Evolutionary conservation across 2,113 vertebrate genomes (phyloP).

Genomic region (Collichthys lucidus): DNA sequence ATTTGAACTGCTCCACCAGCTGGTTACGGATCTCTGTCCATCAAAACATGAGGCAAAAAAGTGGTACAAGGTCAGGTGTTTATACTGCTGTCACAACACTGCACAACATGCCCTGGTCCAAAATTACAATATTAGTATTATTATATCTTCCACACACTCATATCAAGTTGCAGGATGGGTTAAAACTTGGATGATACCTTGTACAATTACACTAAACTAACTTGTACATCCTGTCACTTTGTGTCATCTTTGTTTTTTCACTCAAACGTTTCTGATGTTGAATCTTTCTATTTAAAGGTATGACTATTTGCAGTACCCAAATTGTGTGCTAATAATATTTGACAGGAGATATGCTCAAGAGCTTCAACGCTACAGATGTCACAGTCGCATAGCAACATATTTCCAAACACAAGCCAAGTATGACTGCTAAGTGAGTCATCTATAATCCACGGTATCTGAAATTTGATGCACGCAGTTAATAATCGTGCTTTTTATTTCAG

Average conservation of each 20-base stretch:
- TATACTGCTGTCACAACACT: slow-evolving; percentile 4
- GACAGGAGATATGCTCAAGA: neutral
- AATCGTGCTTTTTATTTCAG: no score
- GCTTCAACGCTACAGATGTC: neutral
- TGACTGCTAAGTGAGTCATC: neutral
- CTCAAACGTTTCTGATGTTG: neutral
- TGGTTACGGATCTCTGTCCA: slow-evolving; percentile 95
- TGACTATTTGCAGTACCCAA: neutral
- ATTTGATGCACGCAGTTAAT: neutral
- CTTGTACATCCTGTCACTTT: neutral
- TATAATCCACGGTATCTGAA: neutral
- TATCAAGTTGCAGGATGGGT: neutral
- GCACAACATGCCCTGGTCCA: neutral
- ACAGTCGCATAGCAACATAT: neutral
- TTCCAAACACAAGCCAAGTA: neutral
- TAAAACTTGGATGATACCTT: neutral
- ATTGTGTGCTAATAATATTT: neutral
- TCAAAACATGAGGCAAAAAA: slow-evolving; percentile 42
- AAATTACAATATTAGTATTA: neutral
- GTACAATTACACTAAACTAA: neutral
- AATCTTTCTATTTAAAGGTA: neutral
- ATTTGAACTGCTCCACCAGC: slow-evolving; percentile 98
- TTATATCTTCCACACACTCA: neutral
- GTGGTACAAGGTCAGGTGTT: slow-evolving; percentile 19
- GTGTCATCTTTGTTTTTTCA: neutral